Conservation (phyloP, 2,888 invertebrate species). For the Acleris holmiana region DNA sequence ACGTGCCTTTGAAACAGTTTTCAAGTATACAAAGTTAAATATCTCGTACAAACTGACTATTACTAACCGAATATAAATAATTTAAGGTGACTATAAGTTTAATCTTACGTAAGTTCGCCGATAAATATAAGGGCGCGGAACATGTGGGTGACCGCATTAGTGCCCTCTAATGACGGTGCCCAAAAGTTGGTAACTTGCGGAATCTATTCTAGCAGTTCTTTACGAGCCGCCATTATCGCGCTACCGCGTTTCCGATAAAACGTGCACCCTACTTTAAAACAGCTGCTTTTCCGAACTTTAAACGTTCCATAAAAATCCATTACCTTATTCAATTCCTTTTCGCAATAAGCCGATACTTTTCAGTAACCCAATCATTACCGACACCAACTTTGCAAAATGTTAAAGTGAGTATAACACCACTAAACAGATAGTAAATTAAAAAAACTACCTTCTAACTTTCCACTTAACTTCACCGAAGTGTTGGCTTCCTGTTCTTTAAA, state of each 20-base stretch:
- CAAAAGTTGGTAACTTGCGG: constrained; percentile 79
- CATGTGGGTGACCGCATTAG: constrained; percentile 65
- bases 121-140: constrained; percentile 55
- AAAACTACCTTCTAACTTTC: constrained; percentile 73
- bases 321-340: constrained; percentile 62
- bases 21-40: too few species aligned
- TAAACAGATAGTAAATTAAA: constrained; percentile 72
- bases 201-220: constrained; percentile 82
- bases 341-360: constrained; percentile 41
- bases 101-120: constrained; percentile 27
- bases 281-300: constrained; percentile 69
- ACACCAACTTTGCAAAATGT: constrained; percentile 45
- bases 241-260: constrained; percentile 78
- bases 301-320: constrained; percentile 69
- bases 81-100: constrained; percentile 3
- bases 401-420: constrained; percentile 55
- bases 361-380: constrained; percentile 37
- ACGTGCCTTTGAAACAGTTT: too few species aligned
- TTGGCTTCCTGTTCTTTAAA: constrained; percentile 80
- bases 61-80: background rate
- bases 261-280: constrained; percentile 77
- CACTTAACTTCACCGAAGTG: constrained; percentile 79
- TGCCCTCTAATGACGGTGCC: constrained; percentile 74
- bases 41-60: too few species aligned
- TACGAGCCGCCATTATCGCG: constrained; percentile 81